Evolutionary conservation across 1,140 invertebrate species (phyloP).

Genomic region (Listronotus bonariensis): DNA sequence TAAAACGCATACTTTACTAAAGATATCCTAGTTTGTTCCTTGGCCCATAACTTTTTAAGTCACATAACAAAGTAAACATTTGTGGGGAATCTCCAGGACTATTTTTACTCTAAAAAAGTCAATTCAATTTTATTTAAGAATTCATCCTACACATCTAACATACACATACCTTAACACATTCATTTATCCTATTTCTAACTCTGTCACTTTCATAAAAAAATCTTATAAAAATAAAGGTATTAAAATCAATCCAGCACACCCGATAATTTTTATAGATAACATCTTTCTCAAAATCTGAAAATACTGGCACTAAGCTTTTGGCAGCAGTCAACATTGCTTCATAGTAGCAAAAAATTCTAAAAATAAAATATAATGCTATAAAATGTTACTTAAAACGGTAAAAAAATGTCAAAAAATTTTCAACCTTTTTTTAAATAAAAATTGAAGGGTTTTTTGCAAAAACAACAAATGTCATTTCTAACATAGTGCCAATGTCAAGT

Average conservation of each 20-base stretch:
- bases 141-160: background rate
- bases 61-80: slow-evolving; percentile 31
- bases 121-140: too few relatives aligned
- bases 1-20: slow-evolving; percentile 36
- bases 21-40: slow-evolving; percentile 27
- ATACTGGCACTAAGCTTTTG: slow-evolving; percentile 42
- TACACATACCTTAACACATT: slow-evolving; percentile 36
- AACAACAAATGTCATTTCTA: too few relatives aligned
- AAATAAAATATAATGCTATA: slow-evolving; percentile 10
- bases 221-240: slow-evolving; percentile 46
- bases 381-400: too few relatives aligned
- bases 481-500: too few relatives aligned
- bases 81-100: slow-evolving; percentile 31
- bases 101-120: slow-evolving; percentile 31
- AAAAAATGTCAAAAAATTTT: too few relatives aligned
- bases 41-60: slow-evolving; percentile 38
- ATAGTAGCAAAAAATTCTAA: slow-evolving; percentile 46
- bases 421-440: too few relatives aligned
- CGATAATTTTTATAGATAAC: slow-evolving; percentile 44
- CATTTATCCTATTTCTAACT: slow-evolving; percentile 36
- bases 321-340: slow-evolving; percentile 46
- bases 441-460: too few relatives aligned
- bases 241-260: slow-evolving; percentile 48
- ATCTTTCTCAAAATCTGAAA: slow-evolving; percentile 43
- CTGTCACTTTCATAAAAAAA: slow-evolving; percentile 46